Evolutionary conservation across 2,113 vertebrate species (phyloP), one percentile per base, ranked within the genome.

Genomic region (Butastur rufipennis): DNA sequence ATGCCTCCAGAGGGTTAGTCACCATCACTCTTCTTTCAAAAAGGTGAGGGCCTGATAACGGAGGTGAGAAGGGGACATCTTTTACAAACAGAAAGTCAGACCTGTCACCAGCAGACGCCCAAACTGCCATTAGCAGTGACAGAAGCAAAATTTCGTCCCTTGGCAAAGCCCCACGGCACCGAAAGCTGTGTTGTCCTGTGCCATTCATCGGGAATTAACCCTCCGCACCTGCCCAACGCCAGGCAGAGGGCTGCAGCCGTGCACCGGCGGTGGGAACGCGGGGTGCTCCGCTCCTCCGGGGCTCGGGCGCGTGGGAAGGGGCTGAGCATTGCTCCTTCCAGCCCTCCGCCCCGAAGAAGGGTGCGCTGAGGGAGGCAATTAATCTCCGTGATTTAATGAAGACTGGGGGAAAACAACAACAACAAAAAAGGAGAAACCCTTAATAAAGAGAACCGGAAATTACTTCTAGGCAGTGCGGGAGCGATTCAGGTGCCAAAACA

Each of bases 231-330:
- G 18, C 31, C 67, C 26, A 13, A 59, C 21, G 27, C 25, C 16
- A 43, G 40, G 40, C 66, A 80, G 70, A 59, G 19, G 7, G 21
- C 42, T 87, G 70, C 34, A 52, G 73, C 9, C 53, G 10, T 10
- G 38, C 12, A 3, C 17, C 0, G 3, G 16, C 29, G 0, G 0
- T 3, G 52, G 78, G 32, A 40, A 3, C 1, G 0, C 4, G 6
- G 2, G 5, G 17, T 1, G 7, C 17, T 78, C 0, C 1, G 29
- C 43, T 63, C 5, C 36, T 63, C 14, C 40, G 0, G 0, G 18
- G 13, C 19, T 50, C 21, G 25, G 45, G 29, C 0, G 0, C 5
- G 7, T 0, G 3, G 40, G n/a, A 61, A 70, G 31, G 53, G 58
- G 12, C 40, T 5, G 16, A 83, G 10, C 21, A 2, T 16, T 23